Percentiles rank a stretch among this genome's conserved stretches.
phyloP scores from a whole-genome alignment of 2,888 invertebrate species.

The Norana najaformis region DNA sequence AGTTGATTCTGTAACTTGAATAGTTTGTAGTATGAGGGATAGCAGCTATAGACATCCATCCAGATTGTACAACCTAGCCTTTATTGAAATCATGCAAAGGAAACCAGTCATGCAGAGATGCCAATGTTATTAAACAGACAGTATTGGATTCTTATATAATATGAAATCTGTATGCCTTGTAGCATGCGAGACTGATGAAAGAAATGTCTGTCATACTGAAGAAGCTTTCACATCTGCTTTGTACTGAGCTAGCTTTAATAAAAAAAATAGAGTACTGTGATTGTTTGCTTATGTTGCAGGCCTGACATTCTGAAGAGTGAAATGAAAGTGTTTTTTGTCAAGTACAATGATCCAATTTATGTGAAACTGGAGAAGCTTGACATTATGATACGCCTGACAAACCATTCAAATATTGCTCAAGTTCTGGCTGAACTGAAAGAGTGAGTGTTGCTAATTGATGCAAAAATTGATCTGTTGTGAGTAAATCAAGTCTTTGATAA shows the following conservation, averaged over 20 bases:
- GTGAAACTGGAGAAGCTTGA: conserved; percentile 97
- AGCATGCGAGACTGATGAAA: no score
- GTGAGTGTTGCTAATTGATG: conserved; percentile 52
- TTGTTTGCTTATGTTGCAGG: conserved; percentile 32
- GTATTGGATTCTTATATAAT: no score
- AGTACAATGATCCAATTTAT: conserved; percentile 99
- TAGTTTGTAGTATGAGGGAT: background rate
- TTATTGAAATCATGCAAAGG: no score
- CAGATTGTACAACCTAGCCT: background rate
- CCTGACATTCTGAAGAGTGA: conserved; percentile 98
- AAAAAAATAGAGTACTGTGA: background rate
- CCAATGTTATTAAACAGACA: no score
- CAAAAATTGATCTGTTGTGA: background rate
- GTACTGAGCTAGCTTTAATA: background rate
- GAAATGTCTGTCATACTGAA: no score
- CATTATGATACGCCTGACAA: conserved; percentile 97
- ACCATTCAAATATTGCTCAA: conserved; percentile 96
- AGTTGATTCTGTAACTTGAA: background rate
- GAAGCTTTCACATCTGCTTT: no score
- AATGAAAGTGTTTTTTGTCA: conserved; percentile 99
- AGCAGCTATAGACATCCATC: background rate
- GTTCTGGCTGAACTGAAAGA: conserved; percentile 92
- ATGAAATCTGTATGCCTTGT: no score
- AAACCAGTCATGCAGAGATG: no score
- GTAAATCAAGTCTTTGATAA: background rate